Base-by-base conservation (phyloP, 2,113 vertebrate species). In the Notothenia coriiceps region DNA sequence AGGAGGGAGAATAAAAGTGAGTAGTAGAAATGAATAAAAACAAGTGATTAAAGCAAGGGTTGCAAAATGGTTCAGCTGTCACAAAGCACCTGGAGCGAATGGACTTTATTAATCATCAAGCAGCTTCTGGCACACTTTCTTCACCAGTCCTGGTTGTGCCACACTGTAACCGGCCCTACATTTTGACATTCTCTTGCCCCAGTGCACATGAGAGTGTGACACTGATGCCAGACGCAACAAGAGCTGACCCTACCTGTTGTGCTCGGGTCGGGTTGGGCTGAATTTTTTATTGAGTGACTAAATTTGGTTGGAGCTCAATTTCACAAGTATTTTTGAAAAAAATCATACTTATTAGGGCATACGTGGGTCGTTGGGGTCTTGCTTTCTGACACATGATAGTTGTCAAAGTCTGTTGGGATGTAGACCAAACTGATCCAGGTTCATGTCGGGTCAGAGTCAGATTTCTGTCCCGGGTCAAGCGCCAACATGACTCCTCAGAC, bases 171-270 rank as follows among this genome's bases (percentile, higher is more conserved):
- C 62, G 57, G 56, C 62, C 55, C 70, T 11, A 46, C 71, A 51
- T 77, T 61, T 73, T 46, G 1, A 40, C 20, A 11, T 29, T 65
- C 64, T 52, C 60, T 52, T 20, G 40, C 51, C 51, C 20, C 18
- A 0, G 5, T 67, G 59, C 66, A 82, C 77, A 69, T 51, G 57
- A 22, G 46, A 78, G 72, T n/a, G 5, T 35, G 60, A 80, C 51
- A 85, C 33, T 10, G 77, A 57, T 20, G 80, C 74, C 72, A 84
- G 87, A 84, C 25, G 82, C 79, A 86, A 89, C 68, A 66, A 18
- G 79, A 89, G 65, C 81, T 64, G 75, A 76, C 51, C 74, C 15
- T 52, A 79, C 56, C 79, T 57, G 56, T 5, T 18, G 33, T 25
- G 44, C 77, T 55, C 0, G 10, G 83, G 78, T 88, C 83, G 70